Percentiles rank a stretch among this genome's conserved stretches.
These are phyloP conservation scores for Hyposoter dolosus DNA, from an alignment of 2,888 invertebrate genomes.

Conservation along the genomic window DNA sequence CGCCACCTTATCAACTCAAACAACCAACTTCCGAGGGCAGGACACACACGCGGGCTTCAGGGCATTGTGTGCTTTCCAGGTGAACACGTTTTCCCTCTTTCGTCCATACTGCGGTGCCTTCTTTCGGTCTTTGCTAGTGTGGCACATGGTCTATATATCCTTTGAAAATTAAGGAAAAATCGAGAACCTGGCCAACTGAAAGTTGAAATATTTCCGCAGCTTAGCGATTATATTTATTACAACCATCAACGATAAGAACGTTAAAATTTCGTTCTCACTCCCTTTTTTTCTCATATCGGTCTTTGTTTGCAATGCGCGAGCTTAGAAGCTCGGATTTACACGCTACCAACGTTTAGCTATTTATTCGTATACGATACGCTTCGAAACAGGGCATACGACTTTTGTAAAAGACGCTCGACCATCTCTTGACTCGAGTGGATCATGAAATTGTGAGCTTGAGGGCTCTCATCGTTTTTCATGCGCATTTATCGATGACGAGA, in stretches of 20 bases:
- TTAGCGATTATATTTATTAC: conserved; percentile 41
- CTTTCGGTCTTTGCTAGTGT: conserved; percentile 29
- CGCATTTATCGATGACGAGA: background rate
- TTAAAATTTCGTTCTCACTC: conserved; percentile 33
- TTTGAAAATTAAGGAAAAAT: conserved; percentile 13
- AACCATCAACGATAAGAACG: conserved; percentile 53
- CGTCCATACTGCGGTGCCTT: conserved; percentile 28
- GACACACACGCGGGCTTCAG: conserved; percentile 44
- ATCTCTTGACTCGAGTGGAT: background rate
- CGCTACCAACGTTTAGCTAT: conserved; percentile 62
- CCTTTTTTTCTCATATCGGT: conserved; percentile 29
- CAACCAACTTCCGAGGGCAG: conserved; percentile 63
- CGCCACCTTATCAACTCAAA: conserved; percentile 73
- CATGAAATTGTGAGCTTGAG: background rate
- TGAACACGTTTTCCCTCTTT: conserved; percentile 70
- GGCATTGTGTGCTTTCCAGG: conserved; percentile 66
- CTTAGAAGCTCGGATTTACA: conserved; percentile 27
- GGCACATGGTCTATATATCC: background rate
- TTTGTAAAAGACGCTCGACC: background rate
- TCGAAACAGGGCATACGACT: background rate
- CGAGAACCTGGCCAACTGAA: conserved; percentile 1
- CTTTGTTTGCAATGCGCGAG: conserved; percentile 7
- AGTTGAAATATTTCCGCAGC: conserved; percentile 23
- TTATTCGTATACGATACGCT: conserved; percentile 42
- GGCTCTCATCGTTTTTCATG: background rate